A percentile compares a stretch with the other conserved stretches of the same genome.
These are phyloP conservation scores for Streblospio benedicti DNA, from an alignment of 1,140 invertebrate genomes.

Conservation along the genomic window DNA sequence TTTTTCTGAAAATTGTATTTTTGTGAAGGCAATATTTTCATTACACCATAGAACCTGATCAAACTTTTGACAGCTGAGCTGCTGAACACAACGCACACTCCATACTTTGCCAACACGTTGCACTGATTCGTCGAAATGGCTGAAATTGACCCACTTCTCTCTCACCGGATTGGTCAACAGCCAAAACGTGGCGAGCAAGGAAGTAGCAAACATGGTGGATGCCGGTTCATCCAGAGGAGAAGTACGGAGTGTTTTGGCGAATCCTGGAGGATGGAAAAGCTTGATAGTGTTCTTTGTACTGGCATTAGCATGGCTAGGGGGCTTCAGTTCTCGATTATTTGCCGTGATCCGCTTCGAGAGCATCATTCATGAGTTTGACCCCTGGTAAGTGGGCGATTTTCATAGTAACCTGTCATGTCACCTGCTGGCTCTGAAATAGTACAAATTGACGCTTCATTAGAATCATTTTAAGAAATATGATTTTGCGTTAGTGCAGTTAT, in stretches of 20 bases:
- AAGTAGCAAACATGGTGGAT: constrained; percentile 12
- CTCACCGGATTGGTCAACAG: neutral
- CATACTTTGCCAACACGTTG: too few species aligned
- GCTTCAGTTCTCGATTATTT: constrained; percentile 93
- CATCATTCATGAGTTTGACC: constrained; percentile 99
- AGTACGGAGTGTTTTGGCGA: constrained; percentile 33
- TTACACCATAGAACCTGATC: too few species aligned
- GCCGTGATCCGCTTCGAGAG: constrained; percentile 98
- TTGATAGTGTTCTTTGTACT: constrained; percentile 67
- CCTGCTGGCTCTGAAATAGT: too few species aligned
- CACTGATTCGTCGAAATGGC: neutral
- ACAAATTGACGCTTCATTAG: too few species aligned
- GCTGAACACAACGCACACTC: too few species aligned
- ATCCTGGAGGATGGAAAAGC: constrained; percentile 55
- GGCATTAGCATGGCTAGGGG: constrained; percentile 88
- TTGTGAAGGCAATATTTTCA: too few species aligned
- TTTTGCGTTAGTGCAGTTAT: too few species aligned
- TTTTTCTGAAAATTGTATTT: too few species aligned
- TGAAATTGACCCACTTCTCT: neutral
- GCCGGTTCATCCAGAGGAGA: constrained; percentile 15
- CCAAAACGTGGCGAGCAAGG: neutral
- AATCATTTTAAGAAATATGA: too few species aligned
- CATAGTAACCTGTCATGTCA: too few species aligned
- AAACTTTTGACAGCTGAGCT: too few species aligned
- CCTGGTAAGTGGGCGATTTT: constrained; percentile 87